These are phyloP conservation scores for Dryococelus australis DNA, from an alignment of 2,888 invertebrate species.

Conservation along the genomic window DNA sequence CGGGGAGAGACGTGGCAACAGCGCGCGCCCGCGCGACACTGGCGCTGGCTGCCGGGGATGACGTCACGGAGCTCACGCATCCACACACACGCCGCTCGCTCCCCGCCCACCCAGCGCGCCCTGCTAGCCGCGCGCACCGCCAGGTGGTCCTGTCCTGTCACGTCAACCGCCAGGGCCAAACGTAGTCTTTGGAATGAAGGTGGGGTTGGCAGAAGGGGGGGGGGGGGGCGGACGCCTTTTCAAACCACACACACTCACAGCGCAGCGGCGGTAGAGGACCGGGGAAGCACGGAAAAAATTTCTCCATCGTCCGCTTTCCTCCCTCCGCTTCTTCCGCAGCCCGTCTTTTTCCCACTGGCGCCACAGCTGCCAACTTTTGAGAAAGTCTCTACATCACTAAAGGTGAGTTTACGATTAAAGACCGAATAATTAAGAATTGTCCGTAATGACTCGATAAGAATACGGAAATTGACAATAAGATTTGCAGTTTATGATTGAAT, in stretches of 20 bases:
- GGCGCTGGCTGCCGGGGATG: slow-evolving; percentile 5
- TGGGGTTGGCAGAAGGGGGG: background rate
- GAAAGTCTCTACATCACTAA: no score
- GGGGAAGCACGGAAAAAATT: background rate
- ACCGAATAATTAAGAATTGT: no score
- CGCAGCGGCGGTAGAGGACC: background rate
- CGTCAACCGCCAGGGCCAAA: slow-evolving; percentile 5
- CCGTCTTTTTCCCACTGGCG: background rate
- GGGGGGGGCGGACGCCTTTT: background rate
- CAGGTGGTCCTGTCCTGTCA: slow-evolving; percentile 10
- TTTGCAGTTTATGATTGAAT: no score
- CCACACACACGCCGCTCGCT: slow-evolving; percentile 48
- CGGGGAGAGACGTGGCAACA: slow-evolving; percentile 43
- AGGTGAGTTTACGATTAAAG: no score
- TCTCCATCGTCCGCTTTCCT: background rate
- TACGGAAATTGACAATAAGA: no score
- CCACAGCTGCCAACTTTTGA: background rate
- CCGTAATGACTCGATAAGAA: no score
- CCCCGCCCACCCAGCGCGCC: slow-evolving; percentile 32
- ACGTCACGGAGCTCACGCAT: slow-evolving; percentile 44
- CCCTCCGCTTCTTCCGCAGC: no score
- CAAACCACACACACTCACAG: background rate
- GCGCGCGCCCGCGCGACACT: slow-evolving; percentile 22
- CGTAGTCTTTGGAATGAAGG: background rate
- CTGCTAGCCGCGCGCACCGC: background rate